Percentiles rank a stretch among this genome's conserved stretches.
phyloP scores from a whole-genome alignment of 2,888 invertebrate genomes.

The Amiota minor region DNA sequence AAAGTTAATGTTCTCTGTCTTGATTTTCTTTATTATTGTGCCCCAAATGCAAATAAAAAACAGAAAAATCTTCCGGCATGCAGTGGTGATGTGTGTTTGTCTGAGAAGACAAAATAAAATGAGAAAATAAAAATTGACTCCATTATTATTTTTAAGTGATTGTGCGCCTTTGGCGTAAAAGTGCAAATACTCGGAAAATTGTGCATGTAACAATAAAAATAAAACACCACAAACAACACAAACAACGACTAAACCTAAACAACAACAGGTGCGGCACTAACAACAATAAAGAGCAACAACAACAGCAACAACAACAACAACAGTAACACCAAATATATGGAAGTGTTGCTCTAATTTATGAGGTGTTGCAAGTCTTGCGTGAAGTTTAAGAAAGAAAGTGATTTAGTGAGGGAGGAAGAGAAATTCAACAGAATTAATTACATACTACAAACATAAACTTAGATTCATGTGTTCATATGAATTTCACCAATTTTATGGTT shows the following conservation, averaged over 20 bases:
- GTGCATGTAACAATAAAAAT: constrained; percentile 60
- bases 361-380: constrained; percentile 17
- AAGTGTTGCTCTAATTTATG: constrained; percentile 65
- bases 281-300: constrained; percentile 56
- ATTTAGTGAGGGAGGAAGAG: background rate
- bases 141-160: constrained; percentile 37
- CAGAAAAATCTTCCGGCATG: too few species aligned
- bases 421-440: background rate
- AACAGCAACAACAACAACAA: constrained; percentile 36
- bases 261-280: constrained; percentile 58
- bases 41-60: too few species aligned
- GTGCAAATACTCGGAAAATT: constrained; percentile 35
- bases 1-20: too few species aligned
- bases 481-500: too few species aligned
- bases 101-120: background rate
- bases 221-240: constrained; percentile 31
- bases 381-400: background rate
- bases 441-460: too few species aligned
- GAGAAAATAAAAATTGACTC: constrained; percentile 60
- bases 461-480: too few species aligned
- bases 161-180: constrained; percentile 58
- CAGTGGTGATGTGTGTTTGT: background rate
- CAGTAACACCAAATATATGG: constrained; percentile 39
- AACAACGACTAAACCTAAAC: constrained; percentile 42
- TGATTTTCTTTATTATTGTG: too few species aligned